Evolutionary conservation across 2,888 invertebrate species (phyloP), one percentile per base, ranked within the genome.

Genomic region (Lapara coniferarum): DNA sequence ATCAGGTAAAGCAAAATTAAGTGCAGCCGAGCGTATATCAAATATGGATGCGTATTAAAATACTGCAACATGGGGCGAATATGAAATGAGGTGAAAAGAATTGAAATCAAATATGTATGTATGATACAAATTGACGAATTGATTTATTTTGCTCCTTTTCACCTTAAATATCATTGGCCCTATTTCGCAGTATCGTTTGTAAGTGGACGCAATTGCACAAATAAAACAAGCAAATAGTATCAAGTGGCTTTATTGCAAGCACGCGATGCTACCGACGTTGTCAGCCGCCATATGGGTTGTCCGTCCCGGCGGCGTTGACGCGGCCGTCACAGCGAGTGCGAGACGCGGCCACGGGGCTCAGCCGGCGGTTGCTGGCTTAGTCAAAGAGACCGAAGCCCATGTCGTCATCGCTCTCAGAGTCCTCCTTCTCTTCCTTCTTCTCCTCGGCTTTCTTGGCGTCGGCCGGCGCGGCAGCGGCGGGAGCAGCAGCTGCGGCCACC

Each of bases 311-410:
- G 90, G 92, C 85, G 89, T 79, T 77, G 82, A 80, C 78, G 72
- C 37, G 69, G 72, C 74, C 73, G 66, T 70, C 74, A 78, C 72
- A 69, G 76, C 75, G 78, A 78, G 72, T 79, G 83, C 81, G 69
- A 70, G 70, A 73, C 75, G 77, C 78, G 78, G 79, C 77, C 79
- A 52, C 57, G 66, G 49, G n/a, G 72, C 74, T 66, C 69, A 69
- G 59, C 69, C 66, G 71, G 70, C 70, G 63, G 72, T 72, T 68
- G 70, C 73, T 19, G 44, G 67, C 75, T 95, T 97, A 98, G 91
- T 97, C 98, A 87, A 98, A 98, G 37, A 98, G 96, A 91, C 98
- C 99, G 92, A 99, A 98, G 91, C 99, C 99, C 98, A 99, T 98
- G 91, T 99, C 99, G 81, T 99, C 99, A 83, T 98, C 98, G 74